These are phyloP conservation scores for Glossosoma conforme DNA, from an alignment of 1,140 invertebrate genomes.

Conservation along the genomic window DNA sequence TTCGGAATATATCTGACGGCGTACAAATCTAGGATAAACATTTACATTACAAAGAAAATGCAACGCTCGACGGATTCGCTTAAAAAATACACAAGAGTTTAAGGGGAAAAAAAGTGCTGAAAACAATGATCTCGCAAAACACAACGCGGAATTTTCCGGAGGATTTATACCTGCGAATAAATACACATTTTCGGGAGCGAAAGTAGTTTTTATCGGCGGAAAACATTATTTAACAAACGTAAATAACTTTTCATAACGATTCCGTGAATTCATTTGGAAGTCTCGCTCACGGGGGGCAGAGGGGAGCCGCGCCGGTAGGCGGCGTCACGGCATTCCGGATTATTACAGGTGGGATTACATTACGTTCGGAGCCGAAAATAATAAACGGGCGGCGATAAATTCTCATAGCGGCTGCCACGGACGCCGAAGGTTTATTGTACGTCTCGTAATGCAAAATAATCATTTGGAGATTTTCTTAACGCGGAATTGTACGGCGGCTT, in stretches of 20 bases:
- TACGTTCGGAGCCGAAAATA: conserved; percentile 23
- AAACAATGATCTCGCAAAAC: too few relatives aligned
- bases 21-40: too few relatives aligned
- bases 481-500: background rate
- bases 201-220: background rate
- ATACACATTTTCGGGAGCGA: background rate
- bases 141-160: too few relatives aligned
- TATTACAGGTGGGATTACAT: conserved; percentile 16
- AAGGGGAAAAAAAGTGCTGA: too few relatives aligned
- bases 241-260: too few relatives aligned
- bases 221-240: background rate
- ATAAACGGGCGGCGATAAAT: conserved; percentile 27
- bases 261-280: background rate
- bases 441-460: conserved; percentile 22
- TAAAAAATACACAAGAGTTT: too few relatives aligned
- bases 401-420: conserved; percentile 20
- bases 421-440: conserved; percentile 17
- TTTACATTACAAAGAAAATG: too few relatives aligned
- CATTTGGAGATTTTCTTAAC: conserved; percentile 6
- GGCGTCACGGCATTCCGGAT: conserved; percentile 8
- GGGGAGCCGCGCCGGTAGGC: background rate
- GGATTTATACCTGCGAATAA: too few relatives aligned
- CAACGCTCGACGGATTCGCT: too few relatives aligned
- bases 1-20: too few relatives aligned
- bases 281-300: background rate